A percentile compares a stretch with the other conserved stretches of the same genome.
phyloP scores from a whole-genome alignment of 2,888 invertebrate species.

The Allophyes oxyacanthae region DNA sequence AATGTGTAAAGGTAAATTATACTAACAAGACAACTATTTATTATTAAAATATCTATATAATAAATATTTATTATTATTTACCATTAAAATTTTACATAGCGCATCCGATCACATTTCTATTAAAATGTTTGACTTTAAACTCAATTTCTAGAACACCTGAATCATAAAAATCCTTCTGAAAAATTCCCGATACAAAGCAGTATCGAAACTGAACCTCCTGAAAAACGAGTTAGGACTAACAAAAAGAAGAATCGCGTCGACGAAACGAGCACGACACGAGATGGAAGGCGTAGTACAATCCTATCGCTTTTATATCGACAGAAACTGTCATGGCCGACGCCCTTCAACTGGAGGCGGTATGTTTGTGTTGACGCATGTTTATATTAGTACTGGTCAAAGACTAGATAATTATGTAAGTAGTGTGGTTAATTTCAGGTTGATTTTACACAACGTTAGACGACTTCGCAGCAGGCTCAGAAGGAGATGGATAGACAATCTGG shows the following conservation, averaged over 20 bases:
- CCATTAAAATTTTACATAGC: too few species aligned
- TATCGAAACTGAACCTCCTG: conserved; percentile 15
- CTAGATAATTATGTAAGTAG: too few species aligned
- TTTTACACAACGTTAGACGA: too few species aligned
- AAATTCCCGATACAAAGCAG: conserved; percentile 18
- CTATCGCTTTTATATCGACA: conserved; percentile 58
- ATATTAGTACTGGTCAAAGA: conserved; percentile 8
- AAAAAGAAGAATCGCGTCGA: conserved; percentile 33
- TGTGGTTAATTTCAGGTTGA: too few species aligned
- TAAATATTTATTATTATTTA: too few species aligned
- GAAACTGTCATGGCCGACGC: conserved; percentile 39
- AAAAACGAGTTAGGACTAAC: conserved; percentile 30
- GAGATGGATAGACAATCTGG: too few species aligned
- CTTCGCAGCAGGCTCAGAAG: too few species aligned
- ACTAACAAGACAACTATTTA: too few species aligned
- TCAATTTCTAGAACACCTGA: conserved; percentile 7
- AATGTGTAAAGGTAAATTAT: too few species aligned
- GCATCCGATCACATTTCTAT: too few species aligned
- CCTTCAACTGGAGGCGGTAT: conserved; percentile 22
- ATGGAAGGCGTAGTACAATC: conserved; percentile 53
- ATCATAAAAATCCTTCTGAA: conserved; percentile 1
- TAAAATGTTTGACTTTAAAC: not conserved
- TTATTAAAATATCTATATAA: too few species aligned
- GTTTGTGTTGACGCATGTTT: conserved; percentile 4
- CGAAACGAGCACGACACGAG: conserved; percentile 37